These are phyloP conservation scores for Allophyes oxyacanthae DNA, from an alignment of 2,888 invertebrate species.

Conservation along the genomic window DNA sequence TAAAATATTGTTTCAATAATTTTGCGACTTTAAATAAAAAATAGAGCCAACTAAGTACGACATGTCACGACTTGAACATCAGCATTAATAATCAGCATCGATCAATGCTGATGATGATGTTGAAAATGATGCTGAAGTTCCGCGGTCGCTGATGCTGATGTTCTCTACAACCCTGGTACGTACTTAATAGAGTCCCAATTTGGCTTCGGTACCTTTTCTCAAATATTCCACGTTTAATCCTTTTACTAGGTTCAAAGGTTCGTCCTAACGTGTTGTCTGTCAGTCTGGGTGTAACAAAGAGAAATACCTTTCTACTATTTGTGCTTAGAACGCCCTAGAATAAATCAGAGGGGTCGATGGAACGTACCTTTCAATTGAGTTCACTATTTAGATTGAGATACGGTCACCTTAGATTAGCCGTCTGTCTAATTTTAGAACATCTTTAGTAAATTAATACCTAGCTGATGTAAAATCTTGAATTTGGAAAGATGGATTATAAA, in stretches of 20 bases:
- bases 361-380: conserved; percentile 30
- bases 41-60: too few species aligned
- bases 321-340: conserved; percentile 19
- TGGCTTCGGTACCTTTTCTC: conserved; percentile 1
- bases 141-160: too few species aligned
- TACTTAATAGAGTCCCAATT: background rate
- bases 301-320: conserved; percentile 5
- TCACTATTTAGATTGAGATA: conserved; percentile 40
- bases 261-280: conserved; percentile 12
- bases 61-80: too few species aligned
- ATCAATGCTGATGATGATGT: too few species aligned
- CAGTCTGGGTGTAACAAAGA: conserved; percentile 24
- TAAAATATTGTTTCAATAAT: too few species aligned
- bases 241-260: conserved; percentile 19
- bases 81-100: too few species aligned
- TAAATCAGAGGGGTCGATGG: conserved; percentile 22
- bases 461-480: conserved; percentile 5
- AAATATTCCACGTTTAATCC: conserved; percentile 8
- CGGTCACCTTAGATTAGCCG: conserved; percentile 30
- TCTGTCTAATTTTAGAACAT: conserved; percentile 19
- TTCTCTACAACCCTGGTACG: too few species aligned
- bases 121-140: too few species aligned
- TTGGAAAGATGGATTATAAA: conserved; percentile 3
- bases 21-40: too few species aligned
- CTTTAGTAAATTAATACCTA: conserved; percentile 9